Conservation (phyloP, 92 coral and sea anemone genomes). For the Heteractis magnifica region DNA sequence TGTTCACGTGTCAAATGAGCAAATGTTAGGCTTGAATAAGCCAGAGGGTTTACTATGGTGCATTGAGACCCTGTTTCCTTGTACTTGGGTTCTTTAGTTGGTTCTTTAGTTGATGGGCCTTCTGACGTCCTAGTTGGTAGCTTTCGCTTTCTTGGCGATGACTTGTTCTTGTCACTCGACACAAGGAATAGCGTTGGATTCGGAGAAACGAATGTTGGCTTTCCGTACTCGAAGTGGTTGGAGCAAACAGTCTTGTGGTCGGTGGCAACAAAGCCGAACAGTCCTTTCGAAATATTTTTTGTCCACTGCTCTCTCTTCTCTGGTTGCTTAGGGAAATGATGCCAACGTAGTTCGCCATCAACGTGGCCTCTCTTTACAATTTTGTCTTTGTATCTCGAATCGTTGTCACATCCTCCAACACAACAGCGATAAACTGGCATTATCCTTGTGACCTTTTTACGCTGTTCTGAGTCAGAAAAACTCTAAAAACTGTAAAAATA, state of each 20-base stretch:
- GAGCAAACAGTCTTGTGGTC: conserved; percentile 42
- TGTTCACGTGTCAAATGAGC: background rate
- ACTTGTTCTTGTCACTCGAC: conserved; percentile 13
- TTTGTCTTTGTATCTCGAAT: conserved; percentile 30
- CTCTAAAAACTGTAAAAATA: background rate
- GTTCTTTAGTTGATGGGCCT: background rate
- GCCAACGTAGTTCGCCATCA: conserved; percentile 30
- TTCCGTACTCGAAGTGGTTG: conserved; percentile 52
- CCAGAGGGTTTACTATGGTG: conserved; percentile 11
- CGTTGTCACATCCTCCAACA: conserved; percentile 49
- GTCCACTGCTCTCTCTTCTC: conserved; percentile 28
- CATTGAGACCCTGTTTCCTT: conserved; percentile 25
- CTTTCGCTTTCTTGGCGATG: conserved; percentile 33
- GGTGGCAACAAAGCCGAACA: conserved; percentile 21
- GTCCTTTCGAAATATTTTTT: conserved; percentile 31
- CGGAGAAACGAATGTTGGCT: conserved; percentile 44
- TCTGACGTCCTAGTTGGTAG: background rate
- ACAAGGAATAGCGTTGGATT: conserved; percentile 37
- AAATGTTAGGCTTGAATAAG: conserved; percentile 17
- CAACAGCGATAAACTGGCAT: conserved; percentile 35
- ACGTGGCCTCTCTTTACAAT: conserved; percentile 46
- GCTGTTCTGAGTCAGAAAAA: background rate
- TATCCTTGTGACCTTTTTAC: background rate
- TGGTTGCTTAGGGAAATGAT: conserved; percentile 40
- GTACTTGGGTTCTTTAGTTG: background rate